Evolutionary conservation across 1,140 invertebrate genomes (phyloP), one percentile per base, ranked within the genome.

Genomic region (Eubasilissa regina): DNA sequence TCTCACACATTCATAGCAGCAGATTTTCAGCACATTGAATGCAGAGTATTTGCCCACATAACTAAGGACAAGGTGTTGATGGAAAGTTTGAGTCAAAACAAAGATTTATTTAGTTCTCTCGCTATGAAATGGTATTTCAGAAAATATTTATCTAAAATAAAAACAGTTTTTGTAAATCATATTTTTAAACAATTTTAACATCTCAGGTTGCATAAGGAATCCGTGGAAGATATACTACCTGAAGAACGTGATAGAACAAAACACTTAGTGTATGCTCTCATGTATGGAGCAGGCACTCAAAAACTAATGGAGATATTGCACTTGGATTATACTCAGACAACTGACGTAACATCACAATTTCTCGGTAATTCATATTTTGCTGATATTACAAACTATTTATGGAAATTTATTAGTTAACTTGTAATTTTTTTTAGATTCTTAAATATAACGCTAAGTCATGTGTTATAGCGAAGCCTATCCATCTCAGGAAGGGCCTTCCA

Each of bases 11-110:
- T 91, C 53, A 70, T 91, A 56, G 86, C 87, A 12, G 87, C 88
- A 74, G 92, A 93, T 86, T 92, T 92, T 84, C 85, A 88, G 80
- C 91, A 93, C 83, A 90, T 91, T 72, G 92, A 93, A 84, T 87
- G 92, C 51, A 85, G 92, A 76, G 86, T 92, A 66, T 86, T 92
- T 74, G 91, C 91, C 21, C 89, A 89, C 79, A 84, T 89, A 15
- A 87, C 91, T 11, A 84, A 85, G 79, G 92, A 93, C 83, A 75
- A 79, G 13, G 81, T 66, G 1, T 85, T 92, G 44, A 83, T 88
- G 9, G 75, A 75, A 43, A 86, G 88, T 9, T 89, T 92, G 72
- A 83, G 80, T 6, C 60, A 83, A 44, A 72, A 81, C 19, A 73
- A 81, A 17, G 91, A 92, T 84, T 86, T 92, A 64, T 92, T 92